Evolutionary conservation across 2,113 vertebrate species (phyloP).

Genomic region (Serilophus lunatus): DNA sequence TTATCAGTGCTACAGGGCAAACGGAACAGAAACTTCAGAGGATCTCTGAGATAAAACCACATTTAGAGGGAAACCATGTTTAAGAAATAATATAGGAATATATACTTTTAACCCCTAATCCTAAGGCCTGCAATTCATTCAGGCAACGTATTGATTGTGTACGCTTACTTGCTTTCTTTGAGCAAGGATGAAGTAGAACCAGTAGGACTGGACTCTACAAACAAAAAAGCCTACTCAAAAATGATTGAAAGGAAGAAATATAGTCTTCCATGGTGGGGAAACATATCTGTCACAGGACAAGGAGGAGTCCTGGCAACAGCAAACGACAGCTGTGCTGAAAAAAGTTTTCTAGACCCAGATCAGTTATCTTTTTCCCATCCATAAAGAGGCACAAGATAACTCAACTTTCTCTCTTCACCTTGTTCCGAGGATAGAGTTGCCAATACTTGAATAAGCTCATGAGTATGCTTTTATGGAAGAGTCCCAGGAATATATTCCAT

Average conservation of each 20-base stretch:
- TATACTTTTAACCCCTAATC: background rate
- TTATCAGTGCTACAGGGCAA: fast-evolving
- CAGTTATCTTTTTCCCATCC: background rate
- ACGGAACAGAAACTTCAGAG: background rate
- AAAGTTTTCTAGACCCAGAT: background rate
- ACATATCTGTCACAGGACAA: fast-evolving
- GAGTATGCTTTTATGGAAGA: background rate
- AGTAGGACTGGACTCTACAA: background rate
- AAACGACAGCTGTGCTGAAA: background rate
- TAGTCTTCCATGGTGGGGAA: background rate
- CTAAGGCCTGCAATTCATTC: background rate
- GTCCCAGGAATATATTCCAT: background rate
- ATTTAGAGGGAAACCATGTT: background rate
- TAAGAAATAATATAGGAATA: background rate
- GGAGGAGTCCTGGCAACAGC: background rate
- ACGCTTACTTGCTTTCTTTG: background rate
- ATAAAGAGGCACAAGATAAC: background rate
- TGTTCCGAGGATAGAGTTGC: background rate
- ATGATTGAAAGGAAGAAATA: background rate
- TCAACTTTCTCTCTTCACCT: background rate
- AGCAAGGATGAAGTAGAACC: background rate
- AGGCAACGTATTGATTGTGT: background rate
- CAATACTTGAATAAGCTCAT: background rate
- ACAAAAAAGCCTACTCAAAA: background rate
- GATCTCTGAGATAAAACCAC: background rate